These are phyloP conservation scores for Antennarius striatus DNA, from an alignment of 2,113 vertebrate species.

Conservation along the genomic window DNA sequence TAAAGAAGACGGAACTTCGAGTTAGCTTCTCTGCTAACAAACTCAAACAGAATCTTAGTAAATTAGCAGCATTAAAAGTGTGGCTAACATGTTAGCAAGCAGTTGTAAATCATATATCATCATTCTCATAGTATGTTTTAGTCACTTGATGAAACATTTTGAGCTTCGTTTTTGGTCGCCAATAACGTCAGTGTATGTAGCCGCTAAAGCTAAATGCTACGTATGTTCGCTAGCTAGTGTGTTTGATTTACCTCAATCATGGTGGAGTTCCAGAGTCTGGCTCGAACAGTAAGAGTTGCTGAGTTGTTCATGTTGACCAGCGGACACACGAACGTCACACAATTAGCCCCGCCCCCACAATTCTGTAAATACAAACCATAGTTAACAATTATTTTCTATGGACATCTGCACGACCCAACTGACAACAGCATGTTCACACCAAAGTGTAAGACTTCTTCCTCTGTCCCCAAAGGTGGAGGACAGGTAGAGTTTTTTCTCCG, in stretches of 20 bases:
- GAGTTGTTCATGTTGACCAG: conserved; percentile 69
- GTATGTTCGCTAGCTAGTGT: too few species aligned
- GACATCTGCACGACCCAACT: too few species aligned
- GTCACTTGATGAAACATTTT: too few species aligned
- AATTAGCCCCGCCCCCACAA: conserved; percentile 80
- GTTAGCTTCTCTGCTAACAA: too few species aligned
- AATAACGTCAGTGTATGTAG: too few species aligned
- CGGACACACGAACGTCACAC: conserved; percentile 83
- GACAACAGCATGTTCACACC: conserved; percentile 31
- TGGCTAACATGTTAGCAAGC: background rate
- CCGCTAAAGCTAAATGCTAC: too few species aligned
- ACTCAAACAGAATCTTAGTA: too few species aligned
- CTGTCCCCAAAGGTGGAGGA: conserved; percentile 17
- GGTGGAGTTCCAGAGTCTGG: conserved; percentile 91
- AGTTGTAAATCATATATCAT: too few species aligned
- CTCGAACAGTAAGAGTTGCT: conserved; percentile 77
- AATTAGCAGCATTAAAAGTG: too few species aligned
- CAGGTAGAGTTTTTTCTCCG: background rate
- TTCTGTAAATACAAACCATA: conserved; percentile 48
- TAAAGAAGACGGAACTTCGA: conserved; percentile 37
- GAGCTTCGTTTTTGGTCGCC: too few species aligned
- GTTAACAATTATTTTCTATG: too few species aligned
- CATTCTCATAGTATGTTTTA: too few species aligned
- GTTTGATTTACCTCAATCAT: conserved; percentile 85
- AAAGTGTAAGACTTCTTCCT: conserved; percentile 42